Base-by-base conservation (phyloP, 1,140 invertebrate species). In the Anoplolepis gracilipes region DNA sequence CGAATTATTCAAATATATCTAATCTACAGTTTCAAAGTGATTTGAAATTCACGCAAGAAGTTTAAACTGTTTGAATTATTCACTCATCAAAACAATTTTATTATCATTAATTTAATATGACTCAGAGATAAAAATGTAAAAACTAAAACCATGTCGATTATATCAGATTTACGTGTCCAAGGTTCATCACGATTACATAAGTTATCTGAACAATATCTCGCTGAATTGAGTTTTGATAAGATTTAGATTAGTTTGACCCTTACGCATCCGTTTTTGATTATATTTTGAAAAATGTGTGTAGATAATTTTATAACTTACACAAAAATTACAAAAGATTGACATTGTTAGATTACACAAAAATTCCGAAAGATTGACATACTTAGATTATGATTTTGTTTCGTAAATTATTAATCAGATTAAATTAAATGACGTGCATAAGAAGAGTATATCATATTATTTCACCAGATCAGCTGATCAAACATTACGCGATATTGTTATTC, bases 181-280 rank as follows among this genome's bases (percentile, higher is more conserved):
- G 28, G 78, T 72, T 57, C 53, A 46, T 30, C 10, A 16, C 59
- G 53, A 72, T 81, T 59, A 46, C 22, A 10, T 8, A 28, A 55
- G 11, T 73, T 73, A 82, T 72, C 53, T 79, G 7, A n/a, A 19
- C 6, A 33, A 0, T n/a, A 55, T 30, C 22, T 81, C 36, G 25
- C 36, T 33, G 49, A 73, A 53, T 28, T n/a, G 76, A 36, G 8
- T 22, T 59, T 53, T 22, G 78, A 82, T 82, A 82, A 82, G 78
- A 72, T 72, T 33, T 22, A 22, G 69, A 72, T 82, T 82, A 73
- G 36, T 30, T 59, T 36, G 8, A 25, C 28, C 2, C 22, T 36
- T 42, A 49, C 46, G 46, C 28, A 49, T 72, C 39, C 22, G 28
- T 3, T 39, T 67, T 49, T 19, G 0, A 69, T 78, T 42, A 22